Base-by-base conservation (phyloP, 2,888 invertebrate genomes). In the Lochmaea crataegi region DNA sequence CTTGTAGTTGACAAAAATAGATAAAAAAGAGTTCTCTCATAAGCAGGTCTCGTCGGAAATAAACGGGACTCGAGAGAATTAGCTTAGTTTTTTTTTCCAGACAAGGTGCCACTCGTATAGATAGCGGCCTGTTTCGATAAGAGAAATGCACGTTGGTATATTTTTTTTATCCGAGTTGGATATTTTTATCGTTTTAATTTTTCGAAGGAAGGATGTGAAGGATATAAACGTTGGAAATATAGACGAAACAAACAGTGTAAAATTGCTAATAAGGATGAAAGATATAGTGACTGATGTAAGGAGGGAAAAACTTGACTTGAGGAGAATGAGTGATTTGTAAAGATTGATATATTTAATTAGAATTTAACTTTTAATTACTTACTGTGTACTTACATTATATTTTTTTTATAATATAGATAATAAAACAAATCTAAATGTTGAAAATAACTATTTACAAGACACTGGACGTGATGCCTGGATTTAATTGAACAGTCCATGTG, bases 11-110 rank as follows among this genome's bases (percentile, higher is more conserved):
- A 69, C 63, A 63, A 18, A 69, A 63, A 69, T 42, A 69, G 69
- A 69, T 69, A 69, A 69, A 63, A 38, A 38, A 63, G 5, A 56
- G 22, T 16, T 63, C 41, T 42, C 63, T 63, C 69, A 69, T 69
- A 69, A 69, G 64, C 53, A 41, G 69, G 56, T 22, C 69, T 63
- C 69, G 63, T 61, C 51, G 38, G 60, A 51, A 56, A 63, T 69
- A 63, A 69, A 69, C 69, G 51, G 63, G 63, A 69, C 69, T 69
- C 69, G 53, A n/a, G 69, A 69, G 69, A 69, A 69, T 69, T 41
- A 63, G 56, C 69, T 53, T 53, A 51, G 56, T n/a, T n/a, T 56
- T 68, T 68, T 68, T 68, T 69, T 56, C 41, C 63, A 26, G 63
- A 63, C 56, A 63, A 69, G 69, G 69, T 69, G 69, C 63, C 63